Conservation (phyloP, 2,113 vertebrate genomes). For the Tympanuchus pallidicinctus region DNA sequence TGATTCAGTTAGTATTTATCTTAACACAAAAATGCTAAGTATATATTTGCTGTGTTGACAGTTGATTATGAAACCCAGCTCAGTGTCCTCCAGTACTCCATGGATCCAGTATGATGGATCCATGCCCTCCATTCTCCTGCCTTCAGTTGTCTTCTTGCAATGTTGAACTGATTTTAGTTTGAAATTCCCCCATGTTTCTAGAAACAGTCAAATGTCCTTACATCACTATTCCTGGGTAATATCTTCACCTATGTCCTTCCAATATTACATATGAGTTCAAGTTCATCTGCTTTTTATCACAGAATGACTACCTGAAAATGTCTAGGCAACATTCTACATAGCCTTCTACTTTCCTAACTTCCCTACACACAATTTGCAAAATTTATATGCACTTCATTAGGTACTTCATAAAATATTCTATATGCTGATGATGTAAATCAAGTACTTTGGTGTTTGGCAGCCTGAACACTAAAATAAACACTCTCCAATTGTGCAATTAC, state of each 20-base stretch:
- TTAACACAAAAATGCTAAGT: background rate
- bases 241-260: background rate
- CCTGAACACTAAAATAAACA: constrained; percentile 7
- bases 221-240: background rate
- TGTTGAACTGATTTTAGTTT: background rate
- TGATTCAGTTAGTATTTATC: background rate
- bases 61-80: background rate
- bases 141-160: background rate
- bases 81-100: background rate
- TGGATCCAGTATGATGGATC: background rate
- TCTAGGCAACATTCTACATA: background rate
- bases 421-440: background rate
- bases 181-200: background rate
- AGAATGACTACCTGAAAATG: background rate
- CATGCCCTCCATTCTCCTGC: background rate
- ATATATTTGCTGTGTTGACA: background rate
- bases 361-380: background rate
- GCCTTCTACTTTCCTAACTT: background rate
- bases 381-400: background rate
- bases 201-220: background rate
- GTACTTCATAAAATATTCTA: background rate
- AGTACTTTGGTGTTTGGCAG: background rate
- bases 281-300: background rate
- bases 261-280: background rate
- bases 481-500: background rate